Base-by-base conservation (phyloP, 2,113 vertebrate species). In the Isichthys henryi region DNA sequence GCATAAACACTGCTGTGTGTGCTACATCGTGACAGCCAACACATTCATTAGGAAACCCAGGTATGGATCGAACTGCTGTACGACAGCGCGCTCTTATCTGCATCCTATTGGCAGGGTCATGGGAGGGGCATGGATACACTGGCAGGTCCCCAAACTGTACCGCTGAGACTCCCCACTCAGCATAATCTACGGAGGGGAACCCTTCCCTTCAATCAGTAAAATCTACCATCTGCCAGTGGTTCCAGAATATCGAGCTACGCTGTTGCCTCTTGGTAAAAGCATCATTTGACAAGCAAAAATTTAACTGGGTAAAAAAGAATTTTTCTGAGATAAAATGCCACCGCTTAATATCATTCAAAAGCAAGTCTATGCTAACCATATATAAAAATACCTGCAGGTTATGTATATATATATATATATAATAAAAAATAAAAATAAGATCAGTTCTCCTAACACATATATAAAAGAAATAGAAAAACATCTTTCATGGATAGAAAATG, bases 11-110 rank as follows among this genome's bases (percentile, higher is more conserved):
- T 8, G 92, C 93, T 94, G 95, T 94, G 94, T 93, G 92, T 92
- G 93, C 94, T 93, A 89, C 92, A 74, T 91, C 93, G 86, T 92
- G 94, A 95, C 94, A 94, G 94, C 94, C 46, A 87, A 89, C 90
- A 91, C 91, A 91, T 93, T 91, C 89, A 91, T 88, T 50, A 91
- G 90, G 88, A 93, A 93, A 93, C 90, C 91, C 91, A 48, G 58
- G 89, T 89, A 89, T 35, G 11, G 88, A 92, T 90, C 56, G 53
- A 92, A 88, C 46, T 91, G 45, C 91, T 53, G n/a, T 90, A 89
- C 88, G 82, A 91, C 90, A 92, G 93, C 58, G 86, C 89, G 86
- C 93, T 91, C 89, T 53, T 6, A 39, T 45, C 88, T 49, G 86
- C 91, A 39, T 90, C 91, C 90, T 77, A 46, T 66, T 11, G 62